phyloP scores from a whole-genome alignment of 37 sponge, comb jelly and placozoan species.

The Spongia lamella region DNA sequence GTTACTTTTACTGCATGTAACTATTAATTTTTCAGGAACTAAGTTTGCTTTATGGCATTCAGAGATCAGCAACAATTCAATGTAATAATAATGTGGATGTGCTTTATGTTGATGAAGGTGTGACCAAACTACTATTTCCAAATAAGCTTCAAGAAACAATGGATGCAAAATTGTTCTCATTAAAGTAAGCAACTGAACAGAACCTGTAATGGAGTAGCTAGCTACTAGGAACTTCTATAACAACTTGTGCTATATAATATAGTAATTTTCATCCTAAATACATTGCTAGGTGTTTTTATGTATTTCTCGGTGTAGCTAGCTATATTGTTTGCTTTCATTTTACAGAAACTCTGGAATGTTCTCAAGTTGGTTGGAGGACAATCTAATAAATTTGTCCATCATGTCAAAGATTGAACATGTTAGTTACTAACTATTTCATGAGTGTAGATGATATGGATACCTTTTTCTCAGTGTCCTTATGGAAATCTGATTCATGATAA shows the following conservation, averaged over 20 bases:
- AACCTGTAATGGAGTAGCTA: neutral
- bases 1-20: too few species aligned
- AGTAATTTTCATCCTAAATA: neutral
- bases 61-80: constrained; percentile 15
- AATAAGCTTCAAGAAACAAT: constrained; percentile 3
- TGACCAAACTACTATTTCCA: constrained; percentile 6
- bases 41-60: constrained; percentile 17
- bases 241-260: too few species aligned
- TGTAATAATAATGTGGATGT: constrained; percentile 1
- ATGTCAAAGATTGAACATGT: constrained; percentile 13
- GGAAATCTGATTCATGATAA: neutral
- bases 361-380: neutral
- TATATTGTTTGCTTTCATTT: neutral
- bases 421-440: neutral
- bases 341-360: constrained; percentile 6
- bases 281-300: too few species aligned
- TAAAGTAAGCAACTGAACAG: constrained; percentile 3
- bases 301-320: neutral
- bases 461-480: too few species aligned
- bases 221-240: too few species aligned
- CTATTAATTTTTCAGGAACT: constrained; percentile 14
- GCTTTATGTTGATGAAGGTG: neutral
- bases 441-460: too few species aligned
- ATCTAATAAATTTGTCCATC: too few species aligned
- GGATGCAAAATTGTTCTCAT: neutral